Conservation (phyloP, 2,113 vertebrate genomes). For the Hyla sarda region DNA sequence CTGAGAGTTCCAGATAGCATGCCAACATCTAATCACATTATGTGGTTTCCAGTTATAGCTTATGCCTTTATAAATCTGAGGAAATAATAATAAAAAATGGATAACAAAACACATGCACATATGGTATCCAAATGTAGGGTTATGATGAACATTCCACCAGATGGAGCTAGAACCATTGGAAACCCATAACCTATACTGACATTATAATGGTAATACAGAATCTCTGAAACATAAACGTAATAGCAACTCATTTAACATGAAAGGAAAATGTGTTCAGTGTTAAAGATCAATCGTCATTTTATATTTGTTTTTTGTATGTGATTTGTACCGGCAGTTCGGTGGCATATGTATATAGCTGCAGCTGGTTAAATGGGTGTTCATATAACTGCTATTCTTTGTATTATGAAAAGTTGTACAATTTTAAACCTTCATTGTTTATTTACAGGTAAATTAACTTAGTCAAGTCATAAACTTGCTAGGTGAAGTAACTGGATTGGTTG, state of each 20-base stretch:
- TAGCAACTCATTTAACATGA: not conserved
- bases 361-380: not conserved
- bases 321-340: too few species aligned
- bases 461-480: too few species aligned
- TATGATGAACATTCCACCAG: not conserved
- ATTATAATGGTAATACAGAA: not conserved
- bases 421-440: not conserved
- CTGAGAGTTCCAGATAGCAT: conserved; percentile 10
- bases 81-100: conserved; percentile 34
- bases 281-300: not conserved
- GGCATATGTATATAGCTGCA: not conserved
- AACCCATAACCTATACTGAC: not conserved
- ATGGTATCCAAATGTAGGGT: conserved; percentile 28
- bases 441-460: not conserved
- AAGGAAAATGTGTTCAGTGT: not conserved
- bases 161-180: not conserved
- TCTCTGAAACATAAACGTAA: not conserved
- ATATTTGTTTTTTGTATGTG: not conserved
- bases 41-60: conserved; percentile 25
- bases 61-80: conserved; percentile 8
- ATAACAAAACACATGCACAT: conserved; percentile 22
- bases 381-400: too few species aligned
- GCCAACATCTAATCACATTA: conserved; percentile 32
- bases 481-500: not conserved
- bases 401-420: not conserved